These are phyloP conservation scores for Lucilia cuprina DNA, from an alignment of 1,140 invertebrate genomes.

Conservation along the genomic window DNA sequence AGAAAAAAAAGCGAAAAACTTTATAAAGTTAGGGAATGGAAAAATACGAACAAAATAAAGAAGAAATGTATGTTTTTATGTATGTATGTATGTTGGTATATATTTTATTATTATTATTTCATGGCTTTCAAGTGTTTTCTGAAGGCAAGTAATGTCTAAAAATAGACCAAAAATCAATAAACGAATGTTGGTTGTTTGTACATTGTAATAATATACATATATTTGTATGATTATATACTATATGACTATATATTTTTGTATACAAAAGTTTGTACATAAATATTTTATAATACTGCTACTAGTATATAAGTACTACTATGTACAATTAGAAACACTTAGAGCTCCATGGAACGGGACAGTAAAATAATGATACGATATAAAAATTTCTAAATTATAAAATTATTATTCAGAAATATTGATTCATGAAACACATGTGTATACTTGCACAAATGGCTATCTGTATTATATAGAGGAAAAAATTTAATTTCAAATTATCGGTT, in stretches of 20 bases:
- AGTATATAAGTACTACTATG: not conserved
- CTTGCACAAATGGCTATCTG: too few species aligned
- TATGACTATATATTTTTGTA: not conserved
- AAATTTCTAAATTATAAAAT: too few species aligned
- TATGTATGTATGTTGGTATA: not conserved
- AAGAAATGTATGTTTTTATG: not conserved
- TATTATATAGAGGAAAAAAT: too few species aligned
- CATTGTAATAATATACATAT: conserved; percentile 38
- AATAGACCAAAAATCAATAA: conserved; percentile 62
- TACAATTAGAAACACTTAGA: too few species aligned
- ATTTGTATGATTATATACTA: not conserved
- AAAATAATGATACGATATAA: too few species aligned
- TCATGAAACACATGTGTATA: too few species aligned
- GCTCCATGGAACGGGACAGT: too few species aligned
- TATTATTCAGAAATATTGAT: too few species aligned
- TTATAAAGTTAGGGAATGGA: conserved; percentile 1
- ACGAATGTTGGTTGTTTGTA: conserved; percentile 47
- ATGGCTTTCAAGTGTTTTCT: conserved; percentile 33
- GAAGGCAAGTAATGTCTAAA: conserved; percentile 51
- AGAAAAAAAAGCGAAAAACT: conserved; percentile 8
- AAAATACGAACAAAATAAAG: conserved; percentile 21
- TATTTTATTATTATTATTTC: conserved; percentile 33
- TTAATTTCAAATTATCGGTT: too few species aligned
- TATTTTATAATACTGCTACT: not conserved
- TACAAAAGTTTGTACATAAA: not conserved